Evolutionary conservation across 2,888 invertebrate species (phyloP).

Genomic region (Euproctis similis): DNA sequence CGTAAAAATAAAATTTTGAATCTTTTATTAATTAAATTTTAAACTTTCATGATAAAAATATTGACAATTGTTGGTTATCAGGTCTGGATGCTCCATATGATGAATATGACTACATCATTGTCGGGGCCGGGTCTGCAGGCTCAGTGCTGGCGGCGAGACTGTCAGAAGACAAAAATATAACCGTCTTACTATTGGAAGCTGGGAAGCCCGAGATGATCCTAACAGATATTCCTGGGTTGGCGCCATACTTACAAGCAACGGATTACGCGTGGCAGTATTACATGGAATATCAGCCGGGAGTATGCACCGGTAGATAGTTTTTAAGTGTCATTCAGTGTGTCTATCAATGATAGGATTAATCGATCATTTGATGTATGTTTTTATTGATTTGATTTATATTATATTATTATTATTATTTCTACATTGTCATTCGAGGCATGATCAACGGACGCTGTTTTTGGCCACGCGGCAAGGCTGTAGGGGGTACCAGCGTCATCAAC

Average conservation of each 20-base stretch:
- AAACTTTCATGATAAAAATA: too few species aligned
- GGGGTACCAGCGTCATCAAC: constrained; percentile 88
- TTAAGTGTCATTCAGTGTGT: too few species aligned
- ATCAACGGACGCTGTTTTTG: constrained; percentile 74
- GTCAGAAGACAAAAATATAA: constrained; percentile 63
- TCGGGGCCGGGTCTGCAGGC: constrained; percentile 77
- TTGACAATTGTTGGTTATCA: too few species aligned
- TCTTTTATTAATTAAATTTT: too few species aligned
- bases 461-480: constrained; percentile 85
- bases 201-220: constrained; percentile 52
- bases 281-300: constrained; percentile 73
- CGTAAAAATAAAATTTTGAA: too few species aligned
- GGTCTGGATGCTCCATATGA: constrained; percentile 43
- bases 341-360: too few species aligned
- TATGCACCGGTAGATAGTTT: constrained; percentile 68
- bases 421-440: constrained; percentile 46
- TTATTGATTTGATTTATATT: too few species aligned
- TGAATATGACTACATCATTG: constrained; percentile 74
- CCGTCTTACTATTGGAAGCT: constrained; percentile 78
- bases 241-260: constrained; percentile 74
- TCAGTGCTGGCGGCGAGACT: constrained; percentile 70
- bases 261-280: constrained; percentile 78
- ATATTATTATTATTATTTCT: too few species aligned
- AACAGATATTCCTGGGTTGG: constrained; percentile 72
- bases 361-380: too few species aligned